Evolutionary conservation across 1,140 invertebrate species (phyloP).

Genomic region (Belonocnema kinseyi): DNA sequence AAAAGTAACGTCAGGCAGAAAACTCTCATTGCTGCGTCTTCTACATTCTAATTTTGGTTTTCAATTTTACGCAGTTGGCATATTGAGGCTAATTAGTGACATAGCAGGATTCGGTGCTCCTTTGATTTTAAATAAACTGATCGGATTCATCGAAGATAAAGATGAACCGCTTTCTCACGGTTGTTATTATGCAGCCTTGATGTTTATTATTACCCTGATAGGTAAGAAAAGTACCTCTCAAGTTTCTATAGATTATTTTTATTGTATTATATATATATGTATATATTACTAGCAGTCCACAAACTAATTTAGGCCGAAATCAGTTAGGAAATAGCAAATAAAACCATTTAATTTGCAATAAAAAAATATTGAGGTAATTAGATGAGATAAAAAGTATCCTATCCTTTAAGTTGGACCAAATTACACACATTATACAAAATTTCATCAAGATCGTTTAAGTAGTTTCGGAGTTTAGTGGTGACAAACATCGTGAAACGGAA

Average conservation of each 20-base stretch:
- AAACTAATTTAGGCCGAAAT: too few relatives aligned
- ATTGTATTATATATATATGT: too few relatives aligned
- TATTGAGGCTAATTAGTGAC: constrained; percentile 91
- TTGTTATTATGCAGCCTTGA: constrained; percentile 86
- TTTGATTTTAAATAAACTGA: constrained; percentile 88
- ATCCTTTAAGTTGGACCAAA: too few relatives aligned
- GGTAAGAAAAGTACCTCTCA: constrained; percentile 69
- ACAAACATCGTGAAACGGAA: too few relatives aligned
- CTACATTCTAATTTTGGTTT: constrained; percentile 90
- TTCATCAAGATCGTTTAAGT: too few relatives aligned
- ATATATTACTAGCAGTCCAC: too few relatives aligned
- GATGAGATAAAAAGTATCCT: too few relatives aligned
- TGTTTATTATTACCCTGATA: constrained; percentile 82
- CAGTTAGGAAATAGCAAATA: too few relatives aligned
- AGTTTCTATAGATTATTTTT: constrained; percentile 44
- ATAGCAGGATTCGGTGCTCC: constrained; percentile 91
- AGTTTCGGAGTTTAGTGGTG: too few relatives aligned
- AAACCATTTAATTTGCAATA: too few relatives aligned
- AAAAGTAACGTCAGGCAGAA: constrained; percentile 59
- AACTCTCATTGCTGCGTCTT: constrained; percentile 82
- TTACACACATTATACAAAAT: too few relatives aligned
- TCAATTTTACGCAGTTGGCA: constrained; percentile 92
- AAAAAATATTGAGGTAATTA: too few relatives aligned
- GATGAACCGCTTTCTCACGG: constrained; percentile 81
- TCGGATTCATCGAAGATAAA: constrained; percentile 87